Base-by-base conservation (phyloP, 2,888 invertebrate species). In the Lymantria monacha region DNA sequence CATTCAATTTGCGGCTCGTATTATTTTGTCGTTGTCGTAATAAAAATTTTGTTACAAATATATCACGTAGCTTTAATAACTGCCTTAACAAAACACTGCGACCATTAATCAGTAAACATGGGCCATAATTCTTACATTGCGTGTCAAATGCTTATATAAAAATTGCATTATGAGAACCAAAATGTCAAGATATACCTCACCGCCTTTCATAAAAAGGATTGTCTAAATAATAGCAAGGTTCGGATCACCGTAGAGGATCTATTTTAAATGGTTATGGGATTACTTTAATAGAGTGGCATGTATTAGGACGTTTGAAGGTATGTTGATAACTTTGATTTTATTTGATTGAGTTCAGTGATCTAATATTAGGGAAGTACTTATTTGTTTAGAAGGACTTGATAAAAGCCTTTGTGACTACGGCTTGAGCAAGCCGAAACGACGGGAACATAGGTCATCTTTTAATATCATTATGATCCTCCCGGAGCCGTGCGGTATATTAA, bases 81-180 rank as follows among this genome's bases (percentile, higher is more conserved):
- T 67, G 72, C 71, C 74, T n/a, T 64, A 66, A 74, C 70, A 73
- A 72, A 71, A 72, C 69, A 67, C 70, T 58, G 61, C 51, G 71
- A 70, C 10, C 72, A 76, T 76, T 67, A 71, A 73, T 77, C 78
- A 68, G 70, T n/a, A 71, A 72, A 77, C 69, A 74, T 72, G 66
- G 70, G 60, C 79, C 81, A 81, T 88, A 87, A 88, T 87, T 85
- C 84, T 79, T 76, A 57, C 66, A 81, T 88, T 67, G 88, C 88
- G 84, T 88, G 88, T 73, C 78, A 76, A 76, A 71, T 44, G 54
- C 69, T 75, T 71, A 80, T 84, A 81, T 62, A 53, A 63, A 61
- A 62, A 60, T 57, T 66, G 62, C 57, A 61, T 59, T 59, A 61
- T 47, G 31, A 9, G 31, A 15, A 42, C 73, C 63, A 66, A 1